Conservation (phyloP, 1,140 invertebrate species). For the Sycophila sp. region DNA sequence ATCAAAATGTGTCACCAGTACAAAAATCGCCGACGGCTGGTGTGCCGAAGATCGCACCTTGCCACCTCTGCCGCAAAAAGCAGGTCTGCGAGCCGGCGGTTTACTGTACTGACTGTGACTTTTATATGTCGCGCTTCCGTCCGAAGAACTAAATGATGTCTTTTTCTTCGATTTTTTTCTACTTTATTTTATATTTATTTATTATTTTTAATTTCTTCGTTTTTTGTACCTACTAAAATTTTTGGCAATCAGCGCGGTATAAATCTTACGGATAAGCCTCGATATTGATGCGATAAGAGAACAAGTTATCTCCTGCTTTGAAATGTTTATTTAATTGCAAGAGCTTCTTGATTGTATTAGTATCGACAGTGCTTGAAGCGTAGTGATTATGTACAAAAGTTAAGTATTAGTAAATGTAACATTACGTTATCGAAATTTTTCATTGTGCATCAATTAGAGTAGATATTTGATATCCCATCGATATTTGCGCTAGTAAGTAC, state of each 20-base stretch:
- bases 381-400: constrained; percentile 17
- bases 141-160: constrained; percentile 66
- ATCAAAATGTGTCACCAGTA: constrained; percentile 40
- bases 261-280: neutral
- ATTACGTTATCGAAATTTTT: too few species aligned
- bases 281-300: neutral
- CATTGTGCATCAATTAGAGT: neutral
- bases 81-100: constrained; percentile 77
- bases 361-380: neutral
- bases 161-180: neutral
- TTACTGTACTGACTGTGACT: constrained; percentile 90
- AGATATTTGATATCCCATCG: neutral
- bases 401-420: neutral
- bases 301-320: neutral
- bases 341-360: neutral
- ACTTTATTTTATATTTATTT: constrained; percentile 6
- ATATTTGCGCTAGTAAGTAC: neutral
- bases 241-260: neutral
- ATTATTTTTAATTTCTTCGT: neutral
- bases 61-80: constrained; percentile 88
- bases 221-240: neutral
- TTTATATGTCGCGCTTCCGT: constrained; percentile 89
- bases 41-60: constrained; percentile 68
- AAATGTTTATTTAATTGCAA: neutral
- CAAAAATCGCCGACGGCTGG: constrained; percentile 59